Percentiles rank a stretch among this genome's conserved stretches.
These are phyloP conservation scores for Tonatia bakeri DNA, from an alignment of 2,113 vertebrate species.

Conservation along the genomic window DNA sequence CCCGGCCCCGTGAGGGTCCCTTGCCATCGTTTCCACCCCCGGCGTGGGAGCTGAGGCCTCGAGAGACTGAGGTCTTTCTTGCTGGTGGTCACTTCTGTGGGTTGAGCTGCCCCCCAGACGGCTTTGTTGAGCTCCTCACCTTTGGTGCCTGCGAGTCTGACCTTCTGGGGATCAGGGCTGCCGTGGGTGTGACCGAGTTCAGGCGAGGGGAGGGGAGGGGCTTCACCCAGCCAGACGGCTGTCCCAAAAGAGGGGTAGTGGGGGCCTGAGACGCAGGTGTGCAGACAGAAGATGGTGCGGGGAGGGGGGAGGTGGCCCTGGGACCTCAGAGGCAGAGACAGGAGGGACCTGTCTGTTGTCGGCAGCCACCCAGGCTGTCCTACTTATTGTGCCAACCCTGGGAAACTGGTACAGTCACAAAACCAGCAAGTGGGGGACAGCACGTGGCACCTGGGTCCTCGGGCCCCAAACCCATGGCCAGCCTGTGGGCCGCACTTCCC, in stretches of 20 bases:
- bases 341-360: background rate
- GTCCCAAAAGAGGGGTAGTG: background rate
- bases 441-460: rapidly evolving
- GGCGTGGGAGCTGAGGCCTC: rapidly evolving
- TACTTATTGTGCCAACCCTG: background rate
- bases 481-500: rapidly evolving
- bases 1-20: too few species aligned
- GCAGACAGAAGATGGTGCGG: too few species aligned
- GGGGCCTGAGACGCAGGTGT: too few species aligned
- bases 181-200: background rate
- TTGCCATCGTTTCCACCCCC: background rate
- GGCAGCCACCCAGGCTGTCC: too few species aligned
- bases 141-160: too few species aligned
- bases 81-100: background rate
- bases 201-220: background rate
- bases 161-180: background rate
- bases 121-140: too few species aligned
- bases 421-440: background rate
- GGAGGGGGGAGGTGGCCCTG: rapidly evolving
- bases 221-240: background rate
- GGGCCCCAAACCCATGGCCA: too few species aligned
- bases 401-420: background rate
- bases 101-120: background rate
- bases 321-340: background rate
- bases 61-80: background rate